Evolutionary conservation across 2,113 vertebrate genomes (phyloP).

Genomic region (Vulpes lagopus): DNA sequence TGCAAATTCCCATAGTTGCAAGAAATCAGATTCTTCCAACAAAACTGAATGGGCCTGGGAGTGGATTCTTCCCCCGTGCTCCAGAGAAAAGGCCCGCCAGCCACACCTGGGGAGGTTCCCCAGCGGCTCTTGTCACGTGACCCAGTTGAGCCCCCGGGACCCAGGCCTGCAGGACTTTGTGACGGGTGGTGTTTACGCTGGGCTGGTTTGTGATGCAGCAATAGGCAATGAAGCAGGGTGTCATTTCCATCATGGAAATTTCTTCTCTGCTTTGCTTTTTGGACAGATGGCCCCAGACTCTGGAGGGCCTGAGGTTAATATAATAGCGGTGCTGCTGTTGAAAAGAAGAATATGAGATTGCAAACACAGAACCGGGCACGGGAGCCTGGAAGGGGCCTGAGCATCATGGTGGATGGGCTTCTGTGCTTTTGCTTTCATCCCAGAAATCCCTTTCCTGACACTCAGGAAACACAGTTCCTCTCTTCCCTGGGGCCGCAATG

Average conservation of each 20-base stretch:
- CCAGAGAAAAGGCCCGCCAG: background rate
- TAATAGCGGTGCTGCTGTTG: background rate
- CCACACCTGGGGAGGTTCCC: no score
- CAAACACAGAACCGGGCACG: no score
- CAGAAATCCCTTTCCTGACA: background rate
- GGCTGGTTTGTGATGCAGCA: background rate
- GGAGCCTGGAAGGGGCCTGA: background rate
- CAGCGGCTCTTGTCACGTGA: fast-evolving
- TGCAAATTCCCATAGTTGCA: background rate
- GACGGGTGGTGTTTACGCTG: no score
- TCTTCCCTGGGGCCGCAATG: background rate
- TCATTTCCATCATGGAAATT: no score
- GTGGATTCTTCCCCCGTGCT: background rate
- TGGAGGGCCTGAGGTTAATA: no score
- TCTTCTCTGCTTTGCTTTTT: background rate
- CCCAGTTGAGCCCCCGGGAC: fast-evolving
- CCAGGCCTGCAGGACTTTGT: background rate
- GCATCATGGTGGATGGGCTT: background rate
- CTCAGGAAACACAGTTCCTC: background rate
- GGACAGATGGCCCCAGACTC: background rate
- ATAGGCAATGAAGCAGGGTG: background rate
- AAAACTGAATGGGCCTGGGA: background rate
- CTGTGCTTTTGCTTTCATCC: background rate
- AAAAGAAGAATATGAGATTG: background rate
- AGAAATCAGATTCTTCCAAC: background rate